Conservation (phyloP, 2,888 invertebrate species). For the Pyrgus malvae region DNA sequence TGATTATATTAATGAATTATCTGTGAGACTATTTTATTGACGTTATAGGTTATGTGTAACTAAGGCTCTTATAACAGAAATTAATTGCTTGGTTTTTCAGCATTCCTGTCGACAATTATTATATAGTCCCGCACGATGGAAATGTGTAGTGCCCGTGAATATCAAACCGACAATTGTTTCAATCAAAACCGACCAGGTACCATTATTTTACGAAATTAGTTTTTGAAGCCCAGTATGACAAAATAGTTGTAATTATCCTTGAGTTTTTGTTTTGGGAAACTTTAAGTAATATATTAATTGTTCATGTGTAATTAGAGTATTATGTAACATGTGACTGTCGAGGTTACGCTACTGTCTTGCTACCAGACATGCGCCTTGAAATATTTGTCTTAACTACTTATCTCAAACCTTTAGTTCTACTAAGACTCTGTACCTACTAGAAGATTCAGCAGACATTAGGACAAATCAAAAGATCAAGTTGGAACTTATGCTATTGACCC, state of each 20-base stretch:
- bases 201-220: not conserved
- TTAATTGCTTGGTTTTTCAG: conserved; percentile 57
- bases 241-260: not conserved
- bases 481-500: no score
- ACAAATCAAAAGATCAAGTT: no score
- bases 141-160: conserved; percentile 62
- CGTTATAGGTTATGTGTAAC: conserved; percentile 57
- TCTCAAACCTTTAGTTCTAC: no score
- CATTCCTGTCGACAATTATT: conserved; percentile 73
- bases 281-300: not conserved
- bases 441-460: no score
- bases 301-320: not conserved
- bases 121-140: conserved; percentile 72
- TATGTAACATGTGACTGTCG: not conserved
- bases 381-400: no score
- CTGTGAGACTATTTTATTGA: not conserved
- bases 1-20: conserved; percentile 10
- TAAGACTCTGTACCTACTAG: no score
- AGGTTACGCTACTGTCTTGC: not conserved
- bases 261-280: not conserved
- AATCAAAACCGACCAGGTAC: conserved; percentile 63
- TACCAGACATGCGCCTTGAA: conserved; percentile 1
- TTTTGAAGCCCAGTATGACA: not conserved
- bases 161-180: conserved; percentile 56
- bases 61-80: conserved; percentile 37